Evolutionary conservation across 2,888 invertebrate genomes (phyloP).

Genomic region (Nasonia oneida): DNA sequence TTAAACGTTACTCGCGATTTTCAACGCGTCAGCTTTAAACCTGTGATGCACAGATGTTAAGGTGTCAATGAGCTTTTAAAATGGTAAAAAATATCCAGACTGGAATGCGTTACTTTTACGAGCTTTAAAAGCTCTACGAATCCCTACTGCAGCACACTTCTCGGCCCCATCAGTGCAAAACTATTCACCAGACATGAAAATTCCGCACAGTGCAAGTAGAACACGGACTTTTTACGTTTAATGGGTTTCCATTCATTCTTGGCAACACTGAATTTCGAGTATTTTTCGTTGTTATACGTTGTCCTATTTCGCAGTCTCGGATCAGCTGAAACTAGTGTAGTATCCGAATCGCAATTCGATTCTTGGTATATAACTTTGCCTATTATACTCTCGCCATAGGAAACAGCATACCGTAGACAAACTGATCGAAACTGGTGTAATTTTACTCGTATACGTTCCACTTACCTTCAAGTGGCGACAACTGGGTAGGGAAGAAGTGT

Average conservation of each 20-base stretch:
- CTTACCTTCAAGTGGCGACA: conserved; percentile 56
- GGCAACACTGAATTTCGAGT: conserved; percentile 43
- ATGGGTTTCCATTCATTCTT: conserved; percentile 52
- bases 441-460: conserved; percentile 66
- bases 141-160: background rate
- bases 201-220: background rate
- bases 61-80: conserved; percentile 24
- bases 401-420: conserved; percentile 44
- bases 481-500: conserved; percentile 28
- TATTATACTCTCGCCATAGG: background rate
- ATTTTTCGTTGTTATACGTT: conserved; percentile 29
- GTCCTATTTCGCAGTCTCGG: background rate
- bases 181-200: conserved; percentile 45
- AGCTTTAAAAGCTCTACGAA: conserved; percentile 43
- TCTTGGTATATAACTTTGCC: conserved; percentile 4
- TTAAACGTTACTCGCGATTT: conserved; percentile 15
- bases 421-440: conserved; percentile 60
- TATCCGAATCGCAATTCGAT: background rate
- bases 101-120: conserved; percentile 28
- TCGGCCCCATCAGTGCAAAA: conserved; percentile 16
- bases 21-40: conserved; percentile 31
- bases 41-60: background rate
- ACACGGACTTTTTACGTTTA: conserved; percentile 36
- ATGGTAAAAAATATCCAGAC: conserved; percentile 9
- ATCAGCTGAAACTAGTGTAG: conserved; percentile 7